Base-by-base conservation (phyloP, 2,113 vertebrate genomes). In the Noturus placidus region DNA sequence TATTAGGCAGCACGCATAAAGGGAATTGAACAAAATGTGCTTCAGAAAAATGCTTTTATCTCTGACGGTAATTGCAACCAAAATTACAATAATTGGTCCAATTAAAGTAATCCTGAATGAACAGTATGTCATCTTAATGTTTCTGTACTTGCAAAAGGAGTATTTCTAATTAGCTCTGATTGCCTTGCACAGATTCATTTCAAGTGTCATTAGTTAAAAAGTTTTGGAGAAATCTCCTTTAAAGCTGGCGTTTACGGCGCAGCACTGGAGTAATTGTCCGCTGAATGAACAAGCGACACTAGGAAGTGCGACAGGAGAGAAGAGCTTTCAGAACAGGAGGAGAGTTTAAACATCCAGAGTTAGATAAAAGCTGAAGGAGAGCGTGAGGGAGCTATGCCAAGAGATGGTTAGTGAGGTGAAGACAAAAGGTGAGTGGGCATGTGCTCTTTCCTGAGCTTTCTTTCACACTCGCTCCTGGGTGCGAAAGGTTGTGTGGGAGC, bases 41-140 rank as follows among this genome's bases (percentile, higher is more conserved):
- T 94, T 96, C 95, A 97, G 96, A 98, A 52, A 35, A 84, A 95
- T 87, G 95, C 96, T 97, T 97, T 98, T 96, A 97, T 96, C 95
- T 95, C 94, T 92, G 95, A 93, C 95, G 94, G 95, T 98, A 98
- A 98, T 98, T 98, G 97, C 96, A 94, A 96, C 95, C 95, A 96
- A 89, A 99, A 98, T 98, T 97, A 97, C 96, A 99, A 97, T 99
- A 99, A 99, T 98, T 98, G 97, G 97, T 93, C 96, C 97, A 98
- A 97, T 99, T 98, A 98, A 98, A 98, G 96, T 96, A 97, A 97
- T 97, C 96, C 96, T 97, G 96, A 97, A 97, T 97, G 97, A 97
- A 97, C 95, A 96, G 96, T 97, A 96, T 97, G 96, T 98, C 97
- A 97, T 98, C 96, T 98, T 97, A 97, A 98, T 98, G 97, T 97